A percentile compares a stretch with the other conserved stretches of the same genome.
Conservation (phyloP, 2,113 vertebrate genomes). For the Perca flavescens region DNA sequence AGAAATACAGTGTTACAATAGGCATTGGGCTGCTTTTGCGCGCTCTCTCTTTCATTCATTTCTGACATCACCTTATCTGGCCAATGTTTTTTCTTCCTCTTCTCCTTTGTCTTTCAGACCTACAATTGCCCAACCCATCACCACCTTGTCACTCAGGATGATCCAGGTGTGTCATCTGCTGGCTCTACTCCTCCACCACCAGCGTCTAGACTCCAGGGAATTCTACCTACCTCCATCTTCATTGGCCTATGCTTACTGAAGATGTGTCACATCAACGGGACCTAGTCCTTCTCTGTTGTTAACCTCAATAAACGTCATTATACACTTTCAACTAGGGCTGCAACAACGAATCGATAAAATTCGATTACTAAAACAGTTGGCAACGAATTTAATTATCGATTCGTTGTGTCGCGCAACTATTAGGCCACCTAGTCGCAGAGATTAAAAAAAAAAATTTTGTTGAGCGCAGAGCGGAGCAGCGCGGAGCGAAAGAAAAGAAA, state of each 20-base stretch:
- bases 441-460: too few relatives aligned
- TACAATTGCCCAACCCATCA: neutral
- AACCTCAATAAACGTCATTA: neutral
- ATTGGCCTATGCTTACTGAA: neutral
- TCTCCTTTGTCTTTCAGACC: neutral
- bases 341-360: too few relatives aligned
- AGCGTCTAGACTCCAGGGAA: neutral
- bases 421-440: too few relatives aligned
- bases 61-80: too few relatives aligned
- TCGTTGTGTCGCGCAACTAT: too few relatives aligned
- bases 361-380: too few relatives aligned
- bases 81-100: neutral
- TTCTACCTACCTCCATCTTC: neutral
- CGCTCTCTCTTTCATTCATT: too few relatives aligned
- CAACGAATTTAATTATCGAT: too few relatives aligned
- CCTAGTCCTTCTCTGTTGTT: neutral
- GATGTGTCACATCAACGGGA: neutral
- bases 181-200: neutral
- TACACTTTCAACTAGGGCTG: neutral
- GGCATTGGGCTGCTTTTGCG: too few relatives aligned
- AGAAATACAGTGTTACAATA: neutral
- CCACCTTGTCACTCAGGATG: neutral
- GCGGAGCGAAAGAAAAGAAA: too few relatives aligned
- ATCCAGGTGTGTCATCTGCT: neutral
- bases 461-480: too few relatives aligned